Percentiles rank a stretch among this genome's conserved stretches.
These are phyloP conservation scores for Elymnias hypermnestra DNA, from an alignment of 1,140 invertebrate species.

Conservation along the genomic window DNA sequence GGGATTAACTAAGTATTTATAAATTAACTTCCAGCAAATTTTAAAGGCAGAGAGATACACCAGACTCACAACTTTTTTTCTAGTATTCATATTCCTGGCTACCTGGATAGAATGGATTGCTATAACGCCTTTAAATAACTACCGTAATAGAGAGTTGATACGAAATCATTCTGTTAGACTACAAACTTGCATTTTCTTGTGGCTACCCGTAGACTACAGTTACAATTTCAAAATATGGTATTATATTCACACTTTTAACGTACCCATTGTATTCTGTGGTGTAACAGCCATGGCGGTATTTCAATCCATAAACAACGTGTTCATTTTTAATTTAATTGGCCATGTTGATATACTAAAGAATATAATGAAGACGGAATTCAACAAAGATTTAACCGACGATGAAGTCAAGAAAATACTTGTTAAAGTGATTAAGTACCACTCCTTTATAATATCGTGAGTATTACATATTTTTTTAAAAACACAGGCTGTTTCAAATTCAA, in stretches of 20 bases:
- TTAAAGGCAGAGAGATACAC: constrained; percentile 30
- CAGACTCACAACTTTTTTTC: constrained; percentile 26
- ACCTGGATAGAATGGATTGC: constrained; percentile 29
- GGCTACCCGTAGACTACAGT: constrained; percentile 38
- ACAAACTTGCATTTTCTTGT: constrained; percentile 37
- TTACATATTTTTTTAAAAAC: constrained; percentile 3
- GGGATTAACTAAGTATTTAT: constrained; percentile 16
- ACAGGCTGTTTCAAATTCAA: background rate
- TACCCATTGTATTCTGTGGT: constrained; percentile 17
- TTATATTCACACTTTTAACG: constrained; percentile 25
- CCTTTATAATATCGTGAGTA: constrained; percentile 36
- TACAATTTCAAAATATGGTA: constrained; percentile 32
- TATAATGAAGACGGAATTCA: constrained; percentile 25
- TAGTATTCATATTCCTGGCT: constrained; percentile 25
- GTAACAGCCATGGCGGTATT: constrained; percentile 25
- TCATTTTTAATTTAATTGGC: constrained; percentile 38
- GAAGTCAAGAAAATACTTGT: constrained; percentile 24
- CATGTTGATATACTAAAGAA: constrained; percentile 40
- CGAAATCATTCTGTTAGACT: constrained; percentile 26
- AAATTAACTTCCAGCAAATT: constrained; percentile 22
- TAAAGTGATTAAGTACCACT: constrained; percentile 35
- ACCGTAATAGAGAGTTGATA: constrained; percentile 29
- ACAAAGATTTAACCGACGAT: constrained; percentile 15
- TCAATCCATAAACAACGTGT: constrained; percentile 31
- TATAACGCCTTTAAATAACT: constrained; percentile 31